Evolutionary conservation across 1,140 invertebrate genomes (phyloP).

Genomic region (Halesus radiatus): DNA sequence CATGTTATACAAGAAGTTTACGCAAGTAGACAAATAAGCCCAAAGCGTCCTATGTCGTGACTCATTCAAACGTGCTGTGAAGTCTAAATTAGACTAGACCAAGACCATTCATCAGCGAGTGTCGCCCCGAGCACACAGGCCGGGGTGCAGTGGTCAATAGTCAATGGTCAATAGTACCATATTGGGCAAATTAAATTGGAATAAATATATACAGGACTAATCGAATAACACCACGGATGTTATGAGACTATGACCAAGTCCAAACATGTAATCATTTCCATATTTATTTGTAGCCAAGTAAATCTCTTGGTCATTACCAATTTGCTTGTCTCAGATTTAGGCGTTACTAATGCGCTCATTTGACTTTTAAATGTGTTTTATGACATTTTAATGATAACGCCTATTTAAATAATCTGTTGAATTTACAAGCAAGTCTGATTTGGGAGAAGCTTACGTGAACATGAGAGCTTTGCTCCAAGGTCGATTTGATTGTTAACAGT

Average conservation of each 20-base stretch:
- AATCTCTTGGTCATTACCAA: not conserved
- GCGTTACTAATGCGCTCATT: not conserved
- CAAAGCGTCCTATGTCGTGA: not conserved
- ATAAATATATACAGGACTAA: constrained; percentile 12
- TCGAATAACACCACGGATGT: not conserved
- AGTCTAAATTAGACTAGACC: not conserved
- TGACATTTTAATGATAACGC: not conserved
- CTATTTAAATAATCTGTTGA: too few species aligned
- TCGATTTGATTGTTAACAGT: too few species aligned
- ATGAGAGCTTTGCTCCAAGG: too few species aligned
- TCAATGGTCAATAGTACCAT: not conserved
- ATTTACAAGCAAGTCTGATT: not conserved
- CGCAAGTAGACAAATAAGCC: not conserved
- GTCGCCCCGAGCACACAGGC: not conserved
- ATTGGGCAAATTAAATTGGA: not conserved
- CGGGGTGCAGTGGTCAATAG: not conserved
- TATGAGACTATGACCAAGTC: not conserved
- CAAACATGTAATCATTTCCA: constrained; percentile 1
- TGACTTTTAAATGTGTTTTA: constrained; percentile 6
- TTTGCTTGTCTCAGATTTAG: not conserved
- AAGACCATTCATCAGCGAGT: not conserved
- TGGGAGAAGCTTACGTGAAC: too few species aligned
- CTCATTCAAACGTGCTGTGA: not conserved
- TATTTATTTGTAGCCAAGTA: not conserved
- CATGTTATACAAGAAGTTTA: not conserved